Conservation (phyloP, 2,888 invertebrate species). For the Nipponacmea schrenckii region DNA sequence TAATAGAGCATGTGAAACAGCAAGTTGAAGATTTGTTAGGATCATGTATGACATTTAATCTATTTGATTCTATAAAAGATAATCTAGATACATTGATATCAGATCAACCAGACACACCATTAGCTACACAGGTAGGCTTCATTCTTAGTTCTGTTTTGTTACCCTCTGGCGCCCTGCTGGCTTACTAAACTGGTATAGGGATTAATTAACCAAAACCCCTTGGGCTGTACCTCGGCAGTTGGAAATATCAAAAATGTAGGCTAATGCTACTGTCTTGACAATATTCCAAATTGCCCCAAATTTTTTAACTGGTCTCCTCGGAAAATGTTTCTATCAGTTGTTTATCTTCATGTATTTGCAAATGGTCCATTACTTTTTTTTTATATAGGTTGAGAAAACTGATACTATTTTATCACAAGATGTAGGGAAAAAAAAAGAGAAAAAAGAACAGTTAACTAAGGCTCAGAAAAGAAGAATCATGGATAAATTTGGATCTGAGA, state of each 20-base stretch:
- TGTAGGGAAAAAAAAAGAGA: conserved; percentile 57
- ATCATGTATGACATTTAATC: conserved; percentile 92
- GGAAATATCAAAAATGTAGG: neutral
- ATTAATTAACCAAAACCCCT: too few species aligned
- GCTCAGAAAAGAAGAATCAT: conserved; percentile 89
- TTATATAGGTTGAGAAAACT: neutral
- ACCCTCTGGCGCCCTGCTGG: too few species aligned
- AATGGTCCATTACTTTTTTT: too few species aligned
- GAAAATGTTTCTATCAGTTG: too few species aligned
- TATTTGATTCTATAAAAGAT: conserved; percentile 92
- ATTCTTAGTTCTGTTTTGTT: neutral
- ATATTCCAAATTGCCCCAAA: neutral
- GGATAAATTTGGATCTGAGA: conserved; percentile 81
- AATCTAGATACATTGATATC: conserved; percentile 76
- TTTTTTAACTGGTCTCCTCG: too few species aligned
- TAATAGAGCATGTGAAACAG: conserved; percentile 35
- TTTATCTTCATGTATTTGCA: too few species aligned
- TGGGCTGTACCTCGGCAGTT: too few species aligned
- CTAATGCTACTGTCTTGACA: neutral
- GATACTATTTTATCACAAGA: neutral
- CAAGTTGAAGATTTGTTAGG: conserved; percentile 84
- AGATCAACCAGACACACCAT: conserved; percentile 75
- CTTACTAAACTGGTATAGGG: too few species aligned
- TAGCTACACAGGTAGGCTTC: conserved; percentile 30
- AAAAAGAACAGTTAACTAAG: conserved; percentile 84